Conservation (phyloP, 2,113 vertebrate genomes). For the Psilopogon haemacephalus region DNA sequence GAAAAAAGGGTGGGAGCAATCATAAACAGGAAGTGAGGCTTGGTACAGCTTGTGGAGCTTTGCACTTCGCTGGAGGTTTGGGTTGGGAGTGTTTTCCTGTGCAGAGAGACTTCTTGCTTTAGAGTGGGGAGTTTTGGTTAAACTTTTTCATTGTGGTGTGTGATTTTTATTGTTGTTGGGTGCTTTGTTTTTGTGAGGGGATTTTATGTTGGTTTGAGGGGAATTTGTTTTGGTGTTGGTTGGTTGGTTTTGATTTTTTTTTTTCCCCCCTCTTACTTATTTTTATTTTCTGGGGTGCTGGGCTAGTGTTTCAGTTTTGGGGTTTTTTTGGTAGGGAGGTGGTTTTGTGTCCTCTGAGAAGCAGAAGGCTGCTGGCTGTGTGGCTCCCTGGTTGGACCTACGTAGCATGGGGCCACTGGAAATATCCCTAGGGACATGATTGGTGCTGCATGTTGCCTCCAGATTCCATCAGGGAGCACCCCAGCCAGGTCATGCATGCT, state of each 20-base stretch:
- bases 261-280: too few species aligned
- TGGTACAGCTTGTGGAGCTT: background rate
- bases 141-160: background rate
- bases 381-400: background rate
- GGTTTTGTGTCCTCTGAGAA: background rate
- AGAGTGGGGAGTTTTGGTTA: background rate
- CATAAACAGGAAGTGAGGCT: conserved; percentile 15
- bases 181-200: too few species aligned
- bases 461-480: too few species aligned
- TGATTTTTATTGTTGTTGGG: too few species aligned
- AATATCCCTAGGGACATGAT: background rate
- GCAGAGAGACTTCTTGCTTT: background rate
- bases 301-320: background rate
- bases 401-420: background rate
- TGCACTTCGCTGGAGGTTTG: background rate
- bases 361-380: background rate
- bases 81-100: conserved; percentile 47
- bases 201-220: too few species aligned
- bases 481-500: rapidly evolving
- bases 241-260: too few species aligned
- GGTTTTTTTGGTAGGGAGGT: background rate
- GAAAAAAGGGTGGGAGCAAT: background rate
- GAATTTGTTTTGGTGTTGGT: too few species aligned
- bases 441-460: background rate
- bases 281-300: too few species aligned